Conservation (phyloP, 2,113 vertebrate genomes). For the Indri indri region DNA sequence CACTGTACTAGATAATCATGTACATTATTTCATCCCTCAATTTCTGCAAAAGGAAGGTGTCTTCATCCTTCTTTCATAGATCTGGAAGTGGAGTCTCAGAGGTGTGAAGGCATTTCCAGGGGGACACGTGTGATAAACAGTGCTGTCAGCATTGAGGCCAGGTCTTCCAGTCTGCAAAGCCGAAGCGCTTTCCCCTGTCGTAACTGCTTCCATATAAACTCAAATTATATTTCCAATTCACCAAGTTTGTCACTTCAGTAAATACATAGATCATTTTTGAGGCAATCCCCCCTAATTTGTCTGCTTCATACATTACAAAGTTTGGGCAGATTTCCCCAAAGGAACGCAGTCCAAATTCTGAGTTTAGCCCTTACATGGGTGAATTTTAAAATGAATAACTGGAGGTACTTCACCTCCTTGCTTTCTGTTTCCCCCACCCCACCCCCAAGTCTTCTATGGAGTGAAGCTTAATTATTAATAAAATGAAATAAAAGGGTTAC, state of each 20-base stretch:
- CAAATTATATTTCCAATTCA: neutral
- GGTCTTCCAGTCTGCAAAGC: neutral
- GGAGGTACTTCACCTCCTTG: neutral
- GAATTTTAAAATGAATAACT: neutral
- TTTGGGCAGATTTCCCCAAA: neutral
- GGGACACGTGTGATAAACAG: neutral
- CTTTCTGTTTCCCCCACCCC: neutral
- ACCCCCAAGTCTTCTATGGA: neutral
- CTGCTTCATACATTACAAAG: neutral
- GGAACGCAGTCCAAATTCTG: neutral
- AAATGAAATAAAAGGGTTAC: neutral
- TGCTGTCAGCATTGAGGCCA: neutral
- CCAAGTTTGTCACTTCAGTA: neutral
- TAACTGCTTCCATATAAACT: neutral
- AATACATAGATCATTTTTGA: neutral
- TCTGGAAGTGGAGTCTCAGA: neutral
- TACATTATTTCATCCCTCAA: neutral
- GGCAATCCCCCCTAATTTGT: neutral
- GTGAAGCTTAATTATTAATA: neutral
- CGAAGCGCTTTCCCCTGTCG: neutral
- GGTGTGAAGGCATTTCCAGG: neutral
- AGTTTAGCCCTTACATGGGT: neutral
- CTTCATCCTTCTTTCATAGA: neutral
- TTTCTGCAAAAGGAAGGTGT: neutral
- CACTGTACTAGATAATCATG: neutral